Percentiles rank a stretch among this genome's conserved stretches.
Conservation (phyloP, 2,113 vertebrate genomes). For the Lichenostomus cassidix region DNA sequence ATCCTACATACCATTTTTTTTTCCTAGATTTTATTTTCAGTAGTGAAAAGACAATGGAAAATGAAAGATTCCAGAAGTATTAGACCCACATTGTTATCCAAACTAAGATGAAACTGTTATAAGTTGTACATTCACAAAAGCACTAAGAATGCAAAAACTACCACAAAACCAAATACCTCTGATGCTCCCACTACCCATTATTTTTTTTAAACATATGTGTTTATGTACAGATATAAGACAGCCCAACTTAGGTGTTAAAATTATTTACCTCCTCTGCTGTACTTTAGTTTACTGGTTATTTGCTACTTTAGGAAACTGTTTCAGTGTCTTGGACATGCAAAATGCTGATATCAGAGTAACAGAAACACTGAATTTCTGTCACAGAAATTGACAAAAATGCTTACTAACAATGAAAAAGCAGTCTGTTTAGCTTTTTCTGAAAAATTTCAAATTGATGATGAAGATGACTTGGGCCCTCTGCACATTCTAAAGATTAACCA, state of each 20-base stretch:
- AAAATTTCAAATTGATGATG: background rate
- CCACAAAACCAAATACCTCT: background rate
- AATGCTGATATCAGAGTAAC: background rate
- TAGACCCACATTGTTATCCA: fast-evolving
- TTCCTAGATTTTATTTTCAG: background rate
- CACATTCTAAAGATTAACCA: background rate
- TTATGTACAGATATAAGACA: background rate
- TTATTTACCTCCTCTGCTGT: background rate
- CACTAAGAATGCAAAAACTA: background rate
- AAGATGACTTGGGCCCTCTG: background rate
- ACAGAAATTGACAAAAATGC: background rate
- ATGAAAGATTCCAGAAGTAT: background rate
- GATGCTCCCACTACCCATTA: fast-evolving
- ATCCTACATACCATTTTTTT: background rate
- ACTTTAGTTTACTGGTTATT: background rate
- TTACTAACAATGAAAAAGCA: background rate
- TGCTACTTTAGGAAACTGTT: background rate
- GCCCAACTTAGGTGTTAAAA: background rate
- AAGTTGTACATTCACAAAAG: background rate
- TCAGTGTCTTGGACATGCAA: background rate
- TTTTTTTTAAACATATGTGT: background rate
- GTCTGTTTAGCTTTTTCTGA: background rate
- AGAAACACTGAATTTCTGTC: background rate
- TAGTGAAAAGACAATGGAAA: background rate
- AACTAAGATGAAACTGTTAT: background rate